These are phyloP conservation scores for Cerceris rybyensis DNA, from an alignment of 2,888 invertebrate genomes.

Conservation along the genomic window DNA sequence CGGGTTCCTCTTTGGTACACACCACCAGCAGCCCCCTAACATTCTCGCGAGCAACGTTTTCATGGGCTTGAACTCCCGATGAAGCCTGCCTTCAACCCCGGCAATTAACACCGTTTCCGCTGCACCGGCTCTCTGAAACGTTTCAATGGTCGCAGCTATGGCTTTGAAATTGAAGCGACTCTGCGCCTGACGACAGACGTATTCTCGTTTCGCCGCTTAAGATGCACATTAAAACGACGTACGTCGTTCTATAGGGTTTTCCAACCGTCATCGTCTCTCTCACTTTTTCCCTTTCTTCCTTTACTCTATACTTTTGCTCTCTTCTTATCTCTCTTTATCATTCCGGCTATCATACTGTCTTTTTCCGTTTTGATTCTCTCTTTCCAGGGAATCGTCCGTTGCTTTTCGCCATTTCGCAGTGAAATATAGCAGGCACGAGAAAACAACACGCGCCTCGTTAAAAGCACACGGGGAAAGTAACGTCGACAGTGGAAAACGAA, in stretches of 20 bases:
- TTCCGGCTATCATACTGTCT: no score
- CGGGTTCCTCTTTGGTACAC: constrained; percentile 9
- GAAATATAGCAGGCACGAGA: background rate
- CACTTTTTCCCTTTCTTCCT: background rate
- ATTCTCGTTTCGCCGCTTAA: constrained; percentile 47
- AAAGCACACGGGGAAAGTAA: background rate
- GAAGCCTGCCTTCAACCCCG: constrained; percentile 37
- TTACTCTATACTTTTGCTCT: background rate
- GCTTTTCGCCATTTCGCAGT: background rate
- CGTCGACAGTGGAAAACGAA: background rate
- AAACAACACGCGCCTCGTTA: constrained; percentile 4
- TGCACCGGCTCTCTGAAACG: constrained; percentile 38
- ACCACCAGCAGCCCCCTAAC: background rate
- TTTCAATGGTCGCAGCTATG: constrained; percentile 46
- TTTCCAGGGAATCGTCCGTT: no score
- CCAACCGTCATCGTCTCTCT: background rate
- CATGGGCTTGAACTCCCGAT: constrained; percentile 35
- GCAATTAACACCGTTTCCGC: constrained; percentile 60
- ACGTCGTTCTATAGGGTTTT: background rate
- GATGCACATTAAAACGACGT: constrained; percentile 40
- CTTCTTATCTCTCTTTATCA: background rate
- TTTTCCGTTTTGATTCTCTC: background rate
- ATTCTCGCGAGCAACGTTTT: constrained; percentile 25
- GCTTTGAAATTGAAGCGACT: constrained; percentile 57
- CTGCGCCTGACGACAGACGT: constrained; percentile 31